Percentiles rank a stretch among this genome's conserved stretches.
These are phyloP conservation scores for Augochlorella aurata DNA, from an alignment of 2,888 invertebrate species.

Conservation along the genomic window DNA sequence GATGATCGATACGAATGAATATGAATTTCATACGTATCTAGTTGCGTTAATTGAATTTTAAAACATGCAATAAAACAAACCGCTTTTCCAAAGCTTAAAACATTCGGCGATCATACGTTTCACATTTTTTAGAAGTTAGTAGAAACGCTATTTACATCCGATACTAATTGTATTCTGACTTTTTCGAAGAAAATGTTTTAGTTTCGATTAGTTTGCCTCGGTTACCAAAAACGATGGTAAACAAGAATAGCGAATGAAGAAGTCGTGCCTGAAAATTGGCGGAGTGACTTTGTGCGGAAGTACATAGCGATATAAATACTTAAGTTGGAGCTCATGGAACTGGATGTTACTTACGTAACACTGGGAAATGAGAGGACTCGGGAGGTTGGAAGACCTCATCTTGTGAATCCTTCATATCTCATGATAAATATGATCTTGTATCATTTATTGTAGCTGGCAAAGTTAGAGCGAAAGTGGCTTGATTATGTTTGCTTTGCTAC, in stretches of 20 bases:
- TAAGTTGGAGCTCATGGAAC: conserved; percentile 48
- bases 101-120: not conserved
- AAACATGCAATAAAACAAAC: not conserved
- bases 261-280: conserved; percentile 51
- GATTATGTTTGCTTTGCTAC: conserved; percentile 66
- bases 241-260: conserved; percentile 52
- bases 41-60: too few species aligned
- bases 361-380: conserved; percentile 23
- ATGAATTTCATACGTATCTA: too few species aligned
- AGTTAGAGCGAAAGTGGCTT: conserved; percentile 53
- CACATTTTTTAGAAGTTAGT: not conserved
- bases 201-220: conserved; percentile 22
- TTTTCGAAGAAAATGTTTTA: not conserved
- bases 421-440: conserved; percentile 67
- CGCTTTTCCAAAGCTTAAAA: not conserved
- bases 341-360: conserved; percentile 49
- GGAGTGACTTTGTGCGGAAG: conserved; percentile 21
- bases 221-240: not conserved
- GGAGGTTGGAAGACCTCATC: conserved; percentile 47
- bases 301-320: conserved; percentile 58
- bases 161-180: not conserved
- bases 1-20: not conserved
- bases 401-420: conserved; percentile 67
- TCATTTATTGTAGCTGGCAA: conserved; percentile 68
- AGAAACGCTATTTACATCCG: not conserved